These are phyloP conservation scores for Teinopalpus imperialis DNA, from an alignment of 2,888 invertebrate genomes.

Conservation along the genomic window DNA sequence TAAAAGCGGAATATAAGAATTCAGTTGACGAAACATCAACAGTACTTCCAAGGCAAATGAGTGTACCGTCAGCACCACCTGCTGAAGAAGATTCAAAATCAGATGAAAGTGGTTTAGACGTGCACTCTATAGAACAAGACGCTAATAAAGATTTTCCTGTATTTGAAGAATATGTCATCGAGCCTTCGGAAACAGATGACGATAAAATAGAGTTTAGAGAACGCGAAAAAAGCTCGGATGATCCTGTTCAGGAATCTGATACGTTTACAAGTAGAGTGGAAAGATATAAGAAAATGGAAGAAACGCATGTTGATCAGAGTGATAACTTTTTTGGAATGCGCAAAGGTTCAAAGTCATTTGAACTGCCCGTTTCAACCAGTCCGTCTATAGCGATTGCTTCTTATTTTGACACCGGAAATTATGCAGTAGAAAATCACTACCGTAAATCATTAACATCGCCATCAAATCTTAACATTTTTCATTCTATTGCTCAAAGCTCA, in stretches of 20 bases:
- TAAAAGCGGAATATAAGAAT: conserved; percentile 56
- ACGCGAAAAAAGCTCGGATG: conserved; percentile 46
- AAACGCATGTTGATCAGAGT: conserved; percentile 31
- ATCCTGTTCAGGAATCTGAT: conserved; percentile 45
- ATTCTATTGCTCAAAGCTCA: conserved; percentile 29
- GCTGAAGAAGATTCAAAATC: conserved; percentile 60
- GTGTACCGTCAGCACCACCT: conserved; percentile 57
- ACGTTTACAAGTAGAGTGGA: conserved; percentile 68
- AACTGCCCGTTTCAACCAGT: conserved; percentile 38
- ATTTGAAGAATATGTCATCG: conserved; percentile 64
- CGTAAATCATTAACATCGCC: conserved; percentile 54
- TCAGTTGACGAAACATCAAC: conserved; percentile 48
- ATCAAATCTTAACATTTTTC: conserved; percentile 29
- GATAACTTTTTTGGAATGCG: conserved; percentile 33
- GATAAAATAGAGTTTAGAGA: conserved; percentile 61
- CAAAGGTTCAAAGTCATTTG: conserved; percentile 30
- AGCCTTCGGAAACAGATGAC: conserved; percentile 67
- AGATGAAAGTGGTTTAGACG: conserved; percentile 66
- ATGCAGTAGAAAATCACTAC: conserved; percentile 67
- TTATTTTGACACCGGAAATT: conserved; percentile 74
- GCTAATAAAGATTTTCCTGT: conserved; percentile 69
- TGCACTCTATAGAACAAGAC: conserved; percentile 69
- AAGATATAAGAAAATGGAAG: conserved; percentile 58
- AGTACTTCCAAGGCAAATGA: conserved; percentile 46
- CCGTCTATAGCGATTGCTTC: conserved; percentile 62